A percentile compares a stretch with the other conserved stretches of the same genome.
Evolutionary conservation across 2,113 vertebrate species (phyloP).

Genomic region (Ochotona princeps): DNA sequence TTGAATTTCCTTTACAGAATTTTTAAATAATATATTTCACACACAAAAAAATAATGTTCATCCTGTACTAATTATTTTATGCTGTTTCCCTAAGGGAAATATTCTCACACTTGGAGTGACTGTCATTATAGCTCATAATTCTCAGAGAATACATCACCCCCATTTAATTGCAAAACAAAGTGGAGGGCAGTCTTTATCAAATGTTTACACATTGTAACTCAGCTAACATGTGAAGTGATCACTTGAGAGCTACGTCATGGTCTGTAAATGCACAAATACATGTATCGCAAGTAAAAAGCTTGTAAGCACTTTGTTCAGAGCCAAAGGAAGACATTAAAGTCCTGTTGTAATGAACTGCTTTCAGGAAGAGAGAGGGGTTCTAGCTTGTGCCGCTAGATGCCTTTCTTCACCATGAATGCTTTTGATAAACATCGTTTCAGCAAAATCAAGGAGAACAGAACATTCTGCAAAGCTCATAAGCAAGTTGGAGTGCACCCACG

Average conservation of each 20-base stretch:
- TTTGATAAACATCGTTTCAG: not conserved
- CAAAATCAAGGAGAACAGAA: not conserved
- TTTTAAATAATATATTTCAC: not conserved
- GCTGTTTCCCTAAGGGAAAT: not conserved
- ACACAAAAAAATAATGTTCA: not conserved
- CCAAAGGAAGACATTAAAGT: not conserved
- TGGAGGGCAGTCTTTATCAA: constrained; percentile 26
- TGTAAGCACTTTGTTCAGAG: not conserved
- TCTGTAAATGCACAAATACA: constrained; percentile 22
- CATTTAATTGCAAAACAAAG: not conserved
- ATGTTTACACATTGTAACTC: not conserved
- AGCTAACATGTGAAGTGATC: constrained; percentile 25
- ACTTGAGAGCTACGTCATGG: not conserved
- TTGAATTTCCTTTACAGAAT: constrained; percentile 15
- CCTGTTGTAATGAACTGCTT: not conserved
- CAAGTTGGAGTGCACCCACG: not conserved
- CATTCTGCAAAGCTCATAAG: not conserved
- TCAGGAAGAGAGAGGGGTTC: not conserved
- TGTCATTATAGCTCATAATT: constrained; percentile 29
- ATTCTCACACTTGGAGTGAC: not conserved
- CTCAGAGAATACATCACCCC: not conserved
- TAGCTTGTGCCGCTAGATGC: not conserved
- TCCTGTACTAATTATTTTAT: not conserved
- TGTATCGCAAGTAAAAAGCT: constrained; percentile 48
- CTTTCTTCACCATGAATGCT: not conserved